A percentile compares a stretch with the other conserved stretches of the same genome.
Evolutionary conservation across 1,140 invertebrate species (phyloP).

Genomic region (Acromyrmex heyeri): DNA sequence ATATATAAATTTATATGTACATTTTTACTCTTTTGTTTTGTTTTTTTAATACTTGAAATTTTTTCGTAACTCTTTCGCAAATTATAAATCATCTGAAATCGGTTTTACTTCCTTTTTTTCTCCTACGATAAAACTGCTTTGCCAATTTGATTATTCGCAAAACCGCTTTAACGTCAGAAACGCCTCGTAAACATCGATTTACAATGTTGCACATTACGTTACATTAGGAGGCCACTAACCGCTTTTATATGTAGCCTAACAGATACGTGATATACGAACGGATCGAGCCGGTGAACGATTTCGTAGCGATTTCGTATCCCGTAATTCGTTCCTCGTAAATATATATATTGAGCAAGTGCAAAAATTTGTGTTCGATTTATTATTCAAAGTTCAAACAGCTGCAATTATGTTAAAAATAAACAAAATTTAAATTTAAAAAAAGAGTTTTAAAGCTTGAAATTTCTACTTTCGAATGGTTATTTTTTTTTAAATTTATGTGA

Average conservation of each 20-base stretch:
- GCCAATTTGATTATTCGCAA: background rate
- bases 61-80: background rate
- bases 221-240: slow-evolving; percentile 40
- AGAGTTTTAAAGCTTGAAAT: no score
- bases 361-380: no score
- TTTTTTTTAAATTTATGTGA: no score
- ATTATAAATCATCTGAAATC: slow-evolving; percentile 26
- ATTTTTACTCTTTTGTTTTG: background rate
- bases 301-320: background rate
- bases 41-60: background rate
- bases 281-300: slow-evolving; percentile 36
- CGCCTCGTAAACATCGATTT: slow-evolving; percentile 49
- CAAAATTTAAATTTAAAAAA: no score
- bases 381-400: no score
- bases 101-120: slow-evolving; percentile 10
- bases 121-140: background rate
- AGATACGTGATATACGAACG: slow-evolving; percentile 52
- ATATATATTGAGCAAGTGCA: no score
- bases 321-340: background rate
- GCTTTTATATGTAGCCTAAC: slow-evolving; percentile 24
- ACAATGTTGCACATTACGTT: slow-evolving; percentile 48
- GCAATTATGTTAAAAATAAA: no score
- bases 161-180: slow-evolving; percentile 8
- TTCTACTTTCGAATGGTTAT: no score
- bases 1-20: slow-evolving; percentile 26